Evolutionary conservation across 2,888 invertebrate species (phyloP).

Genomic region (Bibio marci): DNA sequence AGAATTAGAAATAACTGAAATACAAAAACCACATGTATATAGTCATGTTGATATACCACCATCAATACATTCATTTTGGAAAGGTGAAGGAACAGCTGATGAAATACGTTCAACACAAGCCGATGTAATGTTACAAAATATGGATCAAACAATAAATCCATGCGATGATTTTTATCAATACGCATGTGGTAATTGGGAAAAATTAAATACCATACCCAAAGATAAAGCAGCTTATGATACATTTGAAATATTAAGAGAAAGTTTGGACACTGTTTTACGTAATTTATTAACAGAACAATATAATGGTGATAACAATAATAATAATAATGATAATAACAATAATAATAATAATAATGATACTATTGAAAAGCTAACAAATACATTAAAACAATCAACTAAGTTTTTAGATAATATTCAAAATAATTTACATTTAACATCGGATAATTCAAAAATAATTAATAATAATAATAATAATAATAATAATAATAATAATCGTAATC

Average conservation of each 20-base stretch:
- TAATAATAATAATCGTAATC: too few relatives aligned
- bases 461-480: too few relatives aligned
- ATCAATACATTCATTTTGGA: slow-evolving; percentile 35
- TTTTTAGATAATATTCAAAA: not conserved
- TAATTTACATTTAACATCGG: not conserved
- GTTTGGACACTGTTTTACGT: slow-evolving; percentile 49
- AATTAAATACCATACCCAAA: slow-evolving; percentile 69
- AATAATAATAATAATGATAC: not conserved
- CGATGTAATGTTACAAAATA: slow-evolving; percentile 55
- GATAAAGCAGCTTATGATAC: slow-evolving; percentile 81
- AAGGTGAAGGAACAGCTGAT: slow-evolving; percentile 33
- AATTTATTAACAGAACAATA: slow-evolving; percentile 39
- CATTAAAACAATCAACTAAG: not conserved
- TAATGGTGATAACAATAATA: not conserved
- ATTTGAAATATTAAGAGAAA: slow-evolving; percentile 76
- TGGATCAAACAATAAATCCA: slow-evolving; percentile 55
- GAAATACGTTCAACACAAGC: slow-evolving; percentile 45
- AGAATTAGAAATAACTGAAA: slow-evolving; percentile 14
- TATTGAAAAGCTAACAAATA: not conserved
- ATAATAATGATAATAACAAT: too few relatives aligned
- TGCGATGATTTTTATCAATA: slow-evolving; percentile 73
- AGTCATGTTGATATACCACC: slow-evolving; percentile 14
- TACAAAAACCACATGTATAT: slow-evolving; percentile 10
- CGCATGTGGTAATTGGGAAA: slow-evolving; percentile 75
- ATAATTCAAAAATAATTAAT: not conserved